Evolutionary conservation across 2,113 vertebrate genomes (phyloP).

Genomic region (Tetrax tetrax): DNA sequence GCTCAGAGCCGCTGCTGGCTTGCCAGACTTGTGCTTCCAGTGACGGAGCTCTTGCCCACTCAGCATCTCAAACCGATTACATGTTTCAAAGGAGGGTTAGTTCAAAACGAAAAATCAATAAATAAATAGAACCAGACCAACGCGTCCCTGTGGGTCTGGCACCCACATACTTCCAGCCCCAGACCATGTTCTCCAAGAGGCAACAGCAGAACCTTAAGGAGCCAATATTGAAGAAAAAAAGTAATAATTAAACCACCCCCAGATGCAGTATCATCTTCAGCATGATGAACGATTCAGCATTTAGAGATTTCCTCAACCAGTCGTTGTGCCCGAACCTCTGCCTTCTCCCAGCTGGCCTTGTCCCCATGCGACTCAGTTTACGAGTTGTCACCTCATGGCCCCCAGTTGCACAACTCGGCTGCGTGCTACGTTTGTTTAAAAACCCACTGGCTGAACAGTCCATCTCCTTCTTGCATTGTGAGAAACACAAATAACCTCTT

Average conservation of each 20-base stretch:
- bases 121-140: background rate
- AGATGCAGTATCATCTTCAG: background rate
- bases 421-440: background rate
- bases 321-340: rapidly evolving
- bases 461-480: background rate
- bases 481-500: background rate
- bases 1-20: background rate
- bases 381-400: background rate
- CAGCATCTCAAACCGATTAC: background rate
- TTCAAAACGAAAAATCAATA: background rate
- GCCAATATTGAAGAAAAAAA: background rate
- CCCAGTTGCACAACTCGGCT: background rate
- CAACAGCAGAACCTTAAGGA: background rate
- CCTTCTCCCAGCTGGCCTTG: background rate
- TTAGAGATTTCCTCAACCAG: background rate
- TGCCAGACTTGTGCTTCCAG: background rate
- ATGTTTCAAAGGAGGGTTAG: background rate
- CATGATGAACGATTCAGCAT: background rate
- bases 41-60: background rate
- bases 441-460: background rate
- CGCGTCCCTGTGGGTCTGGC: background rate
- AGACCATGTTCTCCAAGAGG: background rate
- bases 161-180: background rate
- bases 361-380: background rate
- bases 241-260: background rate